Evolutionary conservation across 2,797 vertebrate species (phyloP), one percentile per base, ranked within the genome.

Genomic region (Acanthurus leucopareius): DNA sequence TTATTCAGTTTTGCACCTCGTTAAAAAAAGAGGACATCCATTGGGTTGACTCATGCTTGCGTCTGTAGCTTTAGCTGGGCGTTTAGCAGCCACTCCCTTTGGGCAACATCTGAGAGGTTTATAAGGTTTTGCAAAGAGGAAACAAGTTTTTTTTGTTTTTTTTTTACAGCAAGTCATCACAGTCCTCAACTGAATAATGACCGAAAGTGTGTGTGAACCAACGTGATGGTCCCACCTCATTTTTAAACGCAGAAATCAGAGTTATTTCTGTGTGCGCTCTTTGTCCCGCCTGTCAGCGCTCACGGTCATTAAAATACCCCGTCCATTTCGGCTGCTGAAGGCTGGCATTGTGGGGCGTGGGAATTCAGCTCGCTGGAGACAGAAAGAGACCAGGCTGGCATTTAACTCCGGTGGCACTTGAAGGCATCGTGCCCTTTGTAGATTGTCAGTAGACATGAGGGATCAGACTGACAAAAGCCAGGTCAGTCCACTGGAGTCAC

Each of bases 11-110:
- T 52, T 62, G 38, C 72, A 64, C 44, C 20, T 4, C 56, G 32
- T 67, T 64, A 57, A 53, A 66, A 66, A 62, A 67, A 48, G 25
- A 25, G 25, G 56, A 32, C 20, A 8, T 57, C 47, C 0, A 9
- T 48, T 53, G 10, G 16, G 53, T 71, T 80, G 84, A 88, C 73
- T 90, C 86, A 87, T 75, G 66, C 82, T 67, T 82, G 71, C 75
- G 75, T 60, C 64, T 32, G 8, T 16, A 44, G n/a, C 47, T 32
- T 16, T 19, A 63, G 65, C 49, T 4, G 44, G 73, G 67, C 16
- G 48, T 77, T 25, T 47, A 59, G 10, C 82, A 60, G 69, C 74
- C 75, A 49, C 84, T 72, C 85, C 85, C 84, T 64, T 53, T 69
- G 52, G 28, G 52, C 69, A 63, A 56, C 75, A 70, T 78, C 52